Conservation (phyloP, 1,140 invertebrate genomes). For the Apis florea region DNA sequence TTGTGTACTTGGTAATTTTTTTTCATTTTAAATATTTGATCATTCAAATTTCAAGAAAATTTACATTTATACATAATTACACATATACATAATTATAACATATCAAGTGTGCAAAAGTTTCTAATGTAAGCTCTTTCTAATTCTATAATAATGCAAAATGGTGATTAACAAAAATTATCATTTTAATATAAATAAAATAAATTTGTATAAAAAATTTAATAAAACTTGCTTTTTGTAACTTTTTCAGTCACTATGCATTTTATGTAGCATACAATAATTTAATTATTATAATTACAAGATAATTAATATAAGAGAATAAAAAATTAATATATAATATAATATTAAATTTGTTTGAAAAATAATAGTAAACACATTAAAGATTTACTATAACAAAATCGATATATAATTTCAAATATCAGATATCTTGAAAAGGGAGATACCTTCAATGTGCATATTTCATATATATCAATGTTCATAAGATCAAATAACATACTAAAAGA, state of each 20-base stretch:
- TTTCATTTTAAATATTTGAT: background rate
- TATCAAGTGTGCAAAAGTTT: too few relatives aligned
- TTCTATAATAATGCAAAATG: background rate
- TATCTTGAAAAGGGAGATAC: background rate
- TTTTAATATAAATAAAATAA: background rate
- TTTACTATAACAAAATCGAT: background rate
- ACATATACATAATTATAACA: background rate
- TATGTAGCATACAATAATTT: background rate
- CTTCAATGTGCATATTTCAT: background rate
- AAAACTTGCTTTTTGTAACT: background rate
- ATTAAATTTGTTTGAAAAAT: background rate
- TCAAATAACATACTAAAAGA: background rate
- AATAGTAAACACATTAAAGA: background rate
- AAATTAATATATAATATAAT: background rate
- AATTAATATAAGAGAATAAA: background rate
- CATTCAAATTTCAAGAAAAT: background rate
- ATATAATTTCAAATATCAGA: background rate
- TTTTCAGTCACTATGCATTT: background rate
- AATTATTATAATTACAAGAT: background rate
- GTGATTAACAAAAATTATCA: background rate
- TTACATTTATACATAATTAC: background rate
- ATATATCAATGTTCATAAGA: background rate
- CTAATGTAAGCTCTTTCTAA: conserved; percentile 1
- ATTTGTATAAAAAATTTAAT: background rate
- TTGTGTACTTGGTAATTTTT: background rate